Conservation (phyloP, 1,140 invertebrate genomes). For the Danaus plexippus region DNA sequence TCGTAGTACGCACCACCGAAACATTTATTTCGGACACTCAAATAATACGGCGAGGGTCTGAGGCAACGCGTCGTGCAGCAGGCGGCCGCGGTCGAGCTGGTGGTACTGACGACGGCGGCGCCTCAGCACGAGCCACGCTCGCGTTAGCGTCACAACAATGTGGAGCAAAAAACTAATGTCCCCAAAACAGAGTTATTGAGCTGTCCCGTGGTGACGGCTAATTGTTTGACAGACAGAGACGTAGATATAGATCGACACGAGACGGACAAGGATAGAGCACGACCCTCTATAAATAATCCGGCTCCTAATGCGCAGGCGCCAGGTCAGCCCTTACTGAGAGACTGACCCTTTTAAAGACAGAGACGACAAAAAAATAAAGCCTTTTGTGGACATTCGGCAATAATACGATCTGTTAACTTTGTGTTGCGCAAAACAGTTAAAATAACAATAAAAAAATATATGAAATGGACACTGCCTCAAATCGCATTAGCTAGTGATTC, state of each 20-base stretch:
- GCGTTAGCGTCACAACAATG: slow-evolving; percentile 22
- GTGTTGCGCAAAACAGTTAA: no score
- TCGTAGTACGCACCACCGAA: not conserved
- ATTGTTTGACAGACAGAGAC: slow-evolving; percentile 32
- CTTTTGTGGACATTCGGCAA: no score
- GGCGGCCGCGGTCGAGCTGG: not conserved
- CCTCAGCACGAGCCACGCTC: slow-evolving; percentile 21
- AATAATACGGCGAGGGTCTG: slow-evolving; percentile 2
- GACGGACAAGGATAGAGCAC: slow-evolving; percentile 19
- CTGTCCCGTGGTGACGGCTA: slow-evolving; percentile 33
- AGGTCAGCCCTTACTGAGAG: slow-evolving; percentile 13
- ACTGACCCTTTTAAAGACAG: slow-evolving; percentile 1
- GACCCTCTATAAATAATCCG: slow-evolving; percentile 38
- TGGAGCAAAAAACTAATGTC: slow-evolving; percentile 22
- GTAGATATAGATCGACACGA: not conserved
- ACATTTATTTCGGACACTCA: slow-evolving; percentile 7
- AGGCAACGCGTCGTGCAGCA: not conserved
- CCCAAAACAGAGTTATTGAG: slow-evolving; percentile 32
- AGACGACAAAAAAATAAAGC: no score
- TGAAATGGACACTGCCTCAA: no score
- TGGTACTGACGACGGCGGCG: slow-evolving; percentile 7
- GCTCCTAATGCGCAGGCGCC: slow-evolving; percentile 39
- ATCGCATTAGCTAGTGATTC: no score
- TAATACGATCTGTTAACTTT: no score
- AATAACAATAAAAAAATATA: no score